Evolutionary conservation across 2,113 vertebrate genomes (phyloP).

Genomic region (Mus spicilegus): DNA sequence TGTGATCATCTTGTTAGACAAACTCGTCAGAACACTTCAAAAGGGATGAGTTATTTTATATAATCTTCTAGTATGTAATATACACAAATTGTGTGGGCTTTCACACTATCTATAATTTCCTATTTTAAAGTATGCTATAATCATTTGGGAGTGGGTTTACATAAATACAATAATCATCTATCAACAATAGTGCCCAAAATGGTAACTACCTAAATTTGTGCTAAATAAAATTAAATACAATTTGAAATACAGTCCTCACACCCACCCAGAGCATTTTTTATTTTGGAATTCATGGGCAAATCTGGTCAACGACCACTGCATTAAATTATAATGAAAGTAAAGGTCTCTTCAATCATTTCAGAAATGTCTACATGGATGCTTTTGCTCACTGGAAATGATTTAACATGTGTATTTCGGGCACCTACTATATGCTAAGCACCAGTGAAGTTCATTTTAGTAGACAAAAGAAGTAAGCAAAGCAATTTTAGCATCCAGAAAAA

Average conservation of each 20-base stretch:
- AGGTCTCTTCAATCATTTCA: not conserved
- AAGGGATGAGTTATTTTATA: not conserved
- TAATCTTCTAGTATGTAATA: not conserved
- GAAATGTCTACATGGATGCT: not conserved
- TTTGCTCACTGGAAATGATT: not conserved
- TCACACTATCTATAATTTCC: not conserved
- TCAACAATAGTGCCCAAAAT: not conserved
- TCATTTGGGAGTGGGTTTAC: not conserved
- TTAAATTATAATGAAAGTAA: not conserved
- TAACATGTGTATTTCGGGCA: not conserved
- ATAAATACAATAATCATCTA: not conserved
- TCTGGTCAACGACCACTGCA: not conserved
- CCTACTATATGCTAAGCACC: not conserved
- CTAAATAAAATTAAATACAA: conserved; percentile 37
- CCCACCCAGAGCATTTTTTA: not conserved
- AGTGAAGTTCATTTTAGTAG: not conserved
- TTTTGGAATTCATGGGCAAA: not conserved
- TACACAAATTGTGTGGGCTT: not conserved
- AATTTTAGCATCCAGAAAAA: not conserved
- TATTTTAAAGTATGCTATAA: not conserved
- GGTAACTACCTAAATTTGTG: not conserved
- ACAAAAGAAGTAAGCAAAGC: not conserved
- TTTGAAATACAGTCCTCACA: not conserved
- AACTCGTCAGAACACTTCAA: not conserved
- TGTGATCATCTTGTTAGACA: not conserved